Conservation (phyloP, 2,888 invertebrate species). For the Caenorhabditis sulstoni region DNA sequence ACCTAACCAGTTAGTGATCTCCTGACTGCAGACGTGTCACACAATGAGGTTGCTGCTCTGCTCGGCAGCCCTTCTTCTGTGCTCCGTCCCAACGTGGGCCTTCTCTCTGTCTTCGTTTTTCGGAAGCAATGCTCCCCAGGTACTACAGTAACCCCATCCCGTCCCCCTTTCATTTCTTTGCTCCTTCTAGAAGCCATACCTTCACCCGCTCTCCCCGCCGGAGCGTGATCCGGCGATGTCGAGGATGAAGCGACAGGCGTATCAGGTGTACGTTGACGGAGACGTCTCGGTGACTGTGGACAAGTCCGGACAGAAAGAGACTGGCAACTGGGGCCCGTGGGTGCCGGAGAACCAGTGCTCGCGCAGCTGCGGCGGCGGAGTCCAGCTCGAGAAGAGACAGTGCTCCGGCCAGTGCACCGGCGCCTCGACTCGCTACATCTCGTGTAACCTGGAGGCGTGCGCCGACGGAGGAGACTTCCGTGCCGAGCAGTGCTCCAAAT, state of each 20-base stretch:
- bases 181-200: constrained; percentile 49
- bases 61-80: constrained; percentile 55
- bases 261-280: constrained; percentile 78
- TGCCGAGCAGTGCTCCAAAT: constrained; percentile 91
- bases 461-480: constrained; percentile 86
- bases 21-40: constrained; percentile 46
- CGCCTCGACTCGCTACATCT: constrained; percentile 89
- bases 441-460: constrained; percentile 90
- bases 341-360: constrained; percentile 90
- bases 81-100: constrained; percentile 60
- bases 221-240: constrained; percentile 70
- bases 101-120: constrained; percentile 61
- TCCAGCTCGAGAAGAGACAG: constrained; percentile 88
- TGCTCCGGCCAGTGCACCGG: constrained; percentile 85
- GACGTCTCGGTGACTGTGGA: constrained; percentile 78
- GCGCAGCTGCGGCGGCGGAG: constrained; percentile 93
- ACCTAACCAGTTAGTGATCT: constrained; percentile 24
- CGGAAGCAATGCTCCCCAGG: constrained; percentile 40
- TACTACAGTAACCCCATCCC: not conserved
- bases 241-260: constrained; percentile 78
- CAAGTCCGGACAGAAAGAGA: constrained; percentile 76
- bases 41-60: constrained; percentile 63
- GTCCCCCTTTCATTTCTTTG: not conserved
- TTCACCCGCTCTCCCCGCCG: constrained; percentile 75
- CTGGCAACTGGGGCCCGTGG: constrained; percentile 86